Evolutionary conservation across 92 coral and sea anemone genomes (phyloP).

Genomic region (Galaxea fascicularis): DNA sequence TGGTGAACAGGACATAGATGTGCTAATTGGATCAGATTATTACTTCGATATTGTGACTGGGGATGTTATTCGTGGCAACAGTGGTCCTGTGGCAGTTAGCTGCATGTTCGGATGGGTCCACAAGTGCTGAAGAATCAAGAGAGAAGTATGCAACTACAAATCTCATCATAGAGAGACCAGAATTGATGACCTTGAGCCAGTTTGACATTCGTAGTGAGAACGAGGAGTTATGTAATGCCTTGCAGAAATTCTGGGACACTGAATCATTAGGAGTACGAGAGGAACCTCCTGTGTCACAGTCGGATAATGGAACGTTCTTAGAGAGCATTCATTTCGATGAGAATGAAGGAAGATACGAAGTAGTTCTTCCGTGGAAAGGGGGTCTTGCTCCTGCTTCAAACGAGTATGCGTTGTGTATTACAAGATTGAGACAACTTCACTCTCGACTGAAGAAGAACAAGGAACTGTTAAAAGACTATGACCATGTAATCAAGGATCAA

Average conservation of each 20-base stretch:
- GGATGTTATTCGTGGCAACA: slow-evolving; percentile 45
- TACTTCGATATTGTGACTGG: slow-evolving; percentile 60
- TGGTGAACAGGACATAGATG: slow-evolving; percentile 39
- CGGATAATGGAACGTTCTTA: slow-evolving; percentile 5
- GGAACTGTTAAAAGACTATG: slow-evolving; percentile 52
- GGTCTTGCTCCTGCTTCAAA: slow-evolving; percentile 32
- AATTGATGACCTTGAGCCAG: slow-evolving; percentile 8
- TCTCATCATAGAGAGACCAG: slow-evolving; percentile 21
- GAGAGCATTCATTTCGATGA: slow-evolving; percentile 18
- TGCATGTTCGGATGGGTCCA: slow-evolving; percentile 27
- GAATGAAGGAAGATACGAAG: slow-evolving; percentile 43
- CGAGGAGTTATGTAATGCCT: slow-evolving; percentile 30
- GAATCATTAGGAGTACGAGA: slow-evolving; percentile 47
- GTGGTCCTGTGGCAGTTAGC: slow-evolving; percentile 48
- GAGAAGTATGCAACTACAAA: background rate
- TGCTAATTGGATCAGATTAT: slow-evolving; percentile 65
- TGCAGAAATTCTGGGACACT: slow-evolving; percentile 57
- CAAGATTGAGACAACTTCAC: slow-evolving; percentile 62
- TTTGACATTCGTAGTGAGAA: slow-evolving; percentile 16
- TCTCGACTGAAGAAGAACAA: slow-evolving; percentile 50
- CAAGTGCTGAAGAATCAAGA: slow-evolving; percentile 13
- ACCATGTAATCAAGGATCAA: slow-evolving; percentile 62
- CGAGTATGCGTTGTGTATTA: slow-evolving; percentile 50
- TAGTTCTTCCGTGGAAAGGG: slow-evolving; percentile 58
- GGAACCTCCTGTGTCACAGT: background rate